Conservation (phyloP, 2,888 invertebrate genomes). For the Papilio protenor region DNA sequence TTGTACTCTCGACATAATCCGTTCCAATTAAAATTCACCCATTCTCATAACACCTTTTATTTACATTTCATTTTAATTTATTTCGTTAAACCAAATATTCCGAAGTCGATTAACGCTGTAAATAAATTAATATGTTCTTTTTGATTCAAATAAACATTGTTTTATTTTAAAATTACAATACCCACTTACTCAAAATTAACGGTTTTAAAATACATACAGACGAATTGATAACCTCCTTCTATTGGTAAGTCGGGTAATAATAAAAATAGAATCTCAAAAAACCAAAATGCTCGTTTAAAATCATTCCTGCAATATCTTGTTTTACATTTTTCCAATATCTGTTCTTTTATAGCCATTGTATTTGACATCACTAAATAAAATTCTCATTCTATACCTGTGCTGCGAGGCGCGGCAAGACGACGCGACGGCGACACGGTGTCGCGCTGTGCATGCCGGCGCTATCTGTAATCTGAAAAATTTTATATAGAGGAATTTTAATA, state of each 20-base stretch:
- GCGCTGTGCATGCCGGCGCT: conserved; percentile 38
- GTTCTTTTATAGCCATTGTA: conserved; percentile 8
- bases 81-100: not conserved
- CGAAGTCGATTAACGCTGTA: not conserved
- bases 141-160: not conserved
- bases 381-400: conserved; percentile 19
- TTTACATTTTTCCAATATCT: conserved; percentile 36
- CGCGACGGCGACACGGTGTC: not conserved
- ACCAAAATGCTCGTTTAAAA: not conserved
- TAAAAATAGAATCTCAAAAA: no score
- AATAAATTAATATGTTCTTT: not conserved
- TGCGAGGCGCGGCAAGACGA: not conserved
- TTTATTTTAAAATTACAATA: not conserved
- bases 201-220: no score
- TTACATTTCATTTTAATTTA: conserved; percentile 8
- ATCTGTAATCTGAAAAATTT: conserved; percentile 42
- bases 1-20: conserved; percentile 23
- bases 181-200: no score
- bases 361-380: conserved; percentile 18
- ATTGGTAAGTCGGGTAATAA: no score
- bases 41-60: conserved; percentile 8
- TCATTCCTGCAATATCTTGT: not conserved
- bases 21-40: conserved; percentile 21
- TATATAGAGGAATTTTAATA: conserved; percentile 76
- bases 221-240: no score